Conservation (phyloP, 2,797 vertebrate genomes). For the Triplophysa yarkandensis region DNA sequence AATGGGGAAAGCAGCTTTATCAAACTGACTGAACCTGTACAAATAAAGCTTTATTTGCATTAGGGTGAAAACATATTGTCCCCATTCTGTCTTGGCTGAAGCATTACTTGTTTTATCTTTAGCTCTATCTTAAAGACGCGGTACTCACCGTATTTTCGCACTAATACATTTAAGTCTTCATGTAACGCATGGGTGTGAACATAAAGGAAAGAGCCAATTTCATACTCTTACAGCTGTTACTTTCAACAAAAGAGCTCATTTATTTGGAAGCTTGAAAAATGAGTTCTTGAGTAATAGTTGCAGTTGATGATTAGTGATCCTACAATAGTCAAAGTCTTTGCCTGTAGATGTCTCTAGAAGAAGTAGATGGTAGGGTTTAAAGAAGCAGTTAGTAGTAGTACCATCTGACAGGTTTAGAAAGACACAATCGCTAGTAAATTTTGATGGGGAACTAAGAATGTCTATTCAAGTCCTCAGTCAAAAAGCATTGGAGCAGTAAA, state of each 20-base stretch:
- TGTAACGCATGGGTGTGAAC: background rate
- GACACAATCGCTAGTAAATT: too few relatives aligned
- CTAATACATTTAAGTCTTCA: background rate
- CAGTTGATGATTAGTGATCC: background rate
- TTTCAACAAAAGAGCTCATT: slow-evolving; percentile 2
- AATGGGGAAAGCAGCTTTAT: slow-evolving; percentile 5
- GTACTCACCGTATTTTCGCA: background rate
- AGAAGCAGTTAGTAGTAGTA: background rate
- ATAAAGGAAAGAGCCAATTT: background rate
- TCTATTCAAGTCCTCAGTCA: background rate
- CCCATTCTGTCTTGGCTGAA: slow-evolving; percentile 1
- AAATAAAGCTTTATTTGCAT: background rate
- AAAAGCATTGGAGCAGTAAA: background rate
- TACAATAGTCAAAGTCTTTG: background rate
- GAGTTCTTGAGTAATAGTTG: background rate
- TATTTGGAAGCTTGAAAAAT: background rate
- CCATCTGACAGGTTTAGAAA: too few relatives aligned
- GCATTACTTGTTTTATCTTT: background rate
- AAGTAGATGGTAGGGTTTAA: background rate
- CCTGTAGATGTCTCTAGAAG: background rate
- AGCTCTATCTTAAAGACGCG: background rate
- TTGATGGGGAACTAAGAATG: too few relatives aligned
- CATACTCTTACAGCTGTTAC: background rate
- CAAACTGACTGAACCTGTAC: background rate
- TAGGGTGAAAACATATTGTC: background rate